A percentile compares a stretch with the other conserved stretches of the same genome.
phyloP scores from a whole-genome alignment of 2,888 invertebrate genomes.

The Caradrina clavipalpis region DNA sequence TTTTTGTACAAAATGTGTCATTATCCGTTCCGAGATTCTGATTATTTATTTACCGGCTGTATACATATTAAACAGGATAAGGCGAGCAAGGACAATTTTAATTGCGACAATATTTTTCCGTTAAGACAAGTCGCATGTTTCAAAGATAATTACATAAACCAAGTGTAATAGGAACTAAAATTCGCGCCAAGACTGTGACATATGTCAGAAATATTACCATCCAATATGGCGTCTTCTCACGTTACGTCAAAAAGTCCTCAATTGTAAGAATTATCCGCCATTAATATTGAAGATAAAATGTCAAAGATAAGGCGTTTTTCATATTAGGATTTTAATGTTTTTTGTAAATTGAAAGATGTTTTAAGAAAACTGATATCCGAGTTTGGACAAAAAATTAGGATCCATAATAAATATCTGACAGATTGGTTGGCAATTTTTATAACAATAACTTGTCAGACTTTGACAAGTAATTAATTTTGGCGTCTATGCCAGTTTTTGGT shows the following conservation, averaged over 20 bases:
- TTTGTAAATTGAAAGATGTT: constrained; percentile 19
- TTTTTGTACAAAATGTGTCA: constrained; percentile 18
- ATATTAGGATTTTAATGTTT: constrained; percentile 9
- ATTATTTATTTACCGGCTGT: constrained; percentile 16
- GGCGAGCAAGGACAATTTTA: constrained; percentile 23
- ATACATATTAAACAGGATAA: constrained; percentile 21
- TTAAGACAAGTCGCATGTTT: constrained; percentile 10
- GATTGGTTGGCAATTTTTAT: constrained; percentile 31
- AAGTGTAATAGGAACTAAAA: constrained; percentile 43
- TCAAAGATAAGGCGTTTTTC: constrained; percentile 53
- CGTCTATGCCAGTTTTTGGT: neutral
- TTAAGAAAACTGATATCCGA: constrained; percentile 23
- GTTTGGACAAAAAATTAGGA: constrained; percentile 30
- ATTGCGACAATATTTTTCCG: constrained; percentile 19
- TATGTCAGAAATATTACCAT: constrained; percentile 27
- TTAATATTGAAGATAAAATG: constrained; percentile 58
- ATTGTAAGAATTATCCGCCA: constrained; percentile 34
- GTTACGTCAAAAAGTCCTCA: constrained; percentile 49
- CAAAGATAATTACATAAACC: constrained; percentile 18
- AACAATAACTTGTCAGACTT: constrained; percentile 26
- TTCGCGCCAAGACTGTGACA: constrained; percentile 41
- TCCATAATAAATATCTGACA: constrained; percentile 33
- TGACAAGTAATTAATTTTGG: constrained; percentile 27
- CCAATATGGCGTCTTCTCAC: constrained; percentile 50
- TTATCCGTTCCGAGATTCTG: constrained; percentile 13